Evolutionary conservation across 2,113 vertebrate species (phyloP), one percentile per base, ranked within the genome.

Genomic region (Brevimyrus niger): DNA sequence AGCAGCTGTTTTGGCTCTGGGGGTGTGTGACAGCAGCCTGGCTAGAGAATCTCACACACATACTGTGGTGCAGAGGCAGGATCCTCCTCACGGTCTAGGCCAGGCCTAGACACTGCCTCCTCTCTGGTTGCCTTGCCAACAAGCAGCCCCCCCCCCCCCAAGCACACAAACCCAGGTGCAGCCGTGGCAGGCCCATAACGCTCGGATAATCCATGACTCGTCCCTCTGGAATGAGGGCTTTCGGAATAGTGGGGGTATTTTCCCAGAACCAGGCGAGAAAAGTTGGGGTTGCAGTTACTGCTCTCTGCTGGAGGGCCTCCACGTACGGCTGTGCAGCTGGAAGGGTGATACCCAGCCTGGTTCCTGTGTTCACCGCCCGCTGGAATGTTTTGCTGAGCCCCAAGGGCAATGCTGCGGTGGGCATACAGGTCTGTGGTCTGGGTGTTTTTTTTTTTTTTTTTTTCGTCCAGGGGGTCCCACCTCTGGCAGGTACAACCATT

Each of bases 141-240:
- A 10, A 21, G 1, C 42, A 1, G 2, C 42, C 42, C 35, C 46
- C 69, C 80, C 42, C 76, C 8, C 69, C 69, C n/a, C 58, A 7
- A 1, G 21, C 42, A 42, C 42, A 6, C 13, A 47, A 21, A 21
- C 51, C 88, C 91, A 91, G 91, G 90, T 91, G 91, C 58, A 69
- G 42, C 58, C 47, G 10, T 5, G 87, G 82, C 38, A 35, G 91
- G 89, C 89, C 89, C 94, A 94, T 93, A 90, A 92, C 93, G 94
- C 92, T 94, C 92, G 89, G 89, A 93, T 95, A 95, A 95, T 92
- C 35, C 55, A 86, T 93, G 94, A 93, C 92, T 93, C 85, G 91
- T 91, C 91, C 65, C 84, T 93, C 90, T 91, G 93, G 92, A 93
- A 95, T 94, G 92, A 92, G 90, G 92, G 92, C 93, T 91, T 93